These are phyloP conservation scores for Platyscelio sp. DNA, from an alignment of 2,888 invertebrate genomes.

Conservation along the genomic window DNA sequence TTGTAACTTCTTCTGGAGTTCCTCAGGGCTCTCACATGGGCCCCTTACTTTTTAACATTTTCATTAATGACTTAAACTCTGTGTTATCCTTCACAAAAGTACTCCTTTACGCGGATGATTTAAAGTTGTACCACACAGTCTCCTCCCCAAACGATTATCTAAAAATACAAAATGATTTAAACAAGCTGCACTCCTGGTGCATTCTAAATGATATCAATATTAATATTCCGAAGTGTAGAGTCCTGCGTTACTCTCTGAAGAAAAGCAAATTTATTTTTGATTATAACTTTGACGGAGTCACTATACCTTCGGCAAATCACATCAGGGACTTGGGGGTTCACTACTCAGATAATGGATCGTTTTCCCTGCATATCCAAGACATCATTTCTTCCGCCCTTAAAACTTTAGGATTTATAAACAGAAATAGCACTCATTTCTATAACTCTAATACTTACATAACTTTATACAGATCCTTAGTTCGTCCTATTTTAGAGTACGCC, in stretches of 20 bases:
- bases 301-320: background rate
- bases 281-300: background rate
- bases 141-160: too few species aligned
- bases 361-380: background rate
- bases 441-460: slow-evolving; percentile 1
- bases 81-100: too few species aligned
- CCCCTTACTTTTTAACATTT: too few species aligned
- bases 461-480: background rate
- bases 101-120: too few species aligned
- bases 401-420: background rate
- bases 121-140: too few species aligned
- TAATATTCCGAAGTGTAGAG: slow-evolving; percentile 11
- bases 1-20: too few species aligned
- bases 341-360: background rate
- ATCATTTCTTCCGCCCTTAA: background rate
- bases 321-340: background rate
- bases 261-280: background rate
- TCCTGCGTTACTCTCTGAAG: background rate
- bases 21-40: too few species aligned
- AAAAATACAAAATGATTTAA: too few species aligned
- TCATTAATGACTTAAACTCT: too few species aligned
- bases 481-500: background rate
- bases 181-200: background rate
- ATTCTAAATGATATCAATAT: background rate
- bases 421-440: background rate